A percentile compares a stretch with the other conserved stretches of the same genome.
Evolutionary conservation across 2,888 invertebrate species (phyloP).

Genomic region (Chorisops tibialis): DNA sequence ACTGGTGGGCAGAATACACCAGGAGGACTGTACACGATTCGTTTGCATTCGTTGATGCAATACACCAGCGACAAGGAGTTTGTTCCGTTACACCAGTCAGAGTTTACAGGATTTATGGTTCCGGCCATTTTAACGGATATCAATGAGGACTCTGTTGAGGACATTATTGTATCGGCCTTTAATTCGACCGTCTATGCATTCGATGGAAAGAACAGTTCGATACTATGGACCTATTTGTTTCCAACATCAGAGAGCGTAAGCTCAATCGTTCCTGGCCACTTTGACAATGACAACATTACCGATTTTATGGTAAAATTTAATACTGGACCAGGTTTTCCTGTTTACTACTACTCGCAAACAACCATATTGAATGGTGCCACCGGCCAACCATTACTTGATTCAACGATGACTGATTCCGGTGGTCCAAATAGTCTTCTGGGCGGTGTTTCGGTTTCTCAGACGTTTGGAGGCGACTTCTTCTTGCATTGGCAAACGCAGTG

Average conservation of each 20-base stretch:
- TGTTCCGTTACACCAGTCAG: conserved; percentile 57
- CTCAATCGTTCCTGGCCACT: conserved; percentile 74
- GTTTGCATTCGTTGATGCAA: conserved; percentile 56
- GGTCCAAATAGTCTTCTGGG: conserved; percentile 50
- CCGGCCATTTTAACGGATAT: conserved; percentile 68
- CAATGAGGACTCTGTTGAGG: conserved; percentile 66
- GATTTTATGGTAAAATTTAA: conserved; percentile 73
- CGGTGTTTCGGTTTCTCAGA: conserved; percentile 51
- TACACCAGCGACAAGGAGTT: conserved; percentile 56
- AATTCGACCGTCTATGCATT: conserved; percentile 70
- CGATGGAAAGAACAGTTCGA: conserved; percentile 63
- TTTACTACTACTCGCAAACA: conserved; percentile 68
- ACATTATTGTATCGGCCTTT: conserved; percentile 70
- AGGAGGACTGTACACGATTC: conserved; percentile 66
- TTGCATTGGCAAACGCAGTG: conserved; percentile 71
- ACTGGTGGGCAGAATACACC: conserved; percentile 71
- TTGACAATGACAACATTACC: conserved; percentile 70
- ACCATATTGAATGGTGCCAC: conserved; percentile 48
- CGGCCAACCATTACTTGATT: conserved; percentile 45
- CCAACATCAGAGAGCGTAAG: conserved; percentile 67
- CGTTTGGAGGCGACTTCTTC: conserved; percentile 70
- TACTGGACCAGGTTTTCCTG: conserved; percentile 67
- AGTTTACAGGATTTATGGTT: conserved; percentile 64
- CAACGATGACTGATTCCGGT: conserved; percentile 52
- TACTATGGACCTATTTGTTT: conserved; percentile 71